Evolutionary conservation across 2,888 invertebrate genomes (phyloP), one percentile per base, ranked within the genome.

Genomic region (Chaetogeoica ovagalla): DNA sequence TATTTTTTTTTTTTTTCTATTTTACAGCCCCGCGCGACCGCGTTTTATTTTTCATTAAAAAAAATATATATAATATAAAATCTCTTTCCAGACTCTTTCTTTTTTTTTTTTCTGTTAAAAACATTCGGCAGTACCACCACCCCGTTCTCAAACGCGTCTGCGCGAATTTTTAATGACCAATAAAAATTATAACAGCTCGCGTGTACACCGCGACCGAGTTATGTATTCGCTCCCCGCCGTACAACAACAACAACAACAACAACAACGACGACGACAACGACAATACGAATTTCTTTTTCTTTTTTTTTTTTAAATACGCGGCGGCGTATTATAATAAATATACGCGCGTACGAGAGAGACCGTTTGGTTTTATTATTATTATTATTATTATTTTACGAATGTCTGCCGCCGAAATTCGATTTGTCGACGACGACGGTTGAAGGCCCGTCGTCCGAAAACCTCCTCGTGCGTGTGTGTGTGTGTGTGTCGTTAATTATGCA

Each of bases 21-120:
- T 30, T 30, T 30, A 30, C 30, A 30, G 4, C 30, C 30, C 30
- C 4, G 30, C 1, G 30, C 30, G 30, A 30, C 30, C 30, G 30
- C 4, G 69, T 70, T 70, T 70, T 70, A 70, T 79, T 79, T 77
- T 79, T 79, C 77, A 79, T 79, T 79, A 79, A 70, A 79, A 79
- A 70, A 79, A 79, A 79, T n/a, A 30, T 30, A 30, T 30, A 30
- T 30, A 30, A 30, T 30, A 30, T 30, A 30, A 30, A 30, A 30
- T 30, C 63, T 70, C 70, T 77, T 37, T 23, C 37, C 21, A 23
- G 77, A 70, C 70, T 70, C n/a, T 55, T 55, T 70, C 70, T 70
- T 39, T 57, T 70, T 9, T 7, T 7, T 7, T 9, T 7, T 7
- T 17, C 69, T 55, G 65, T 72, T 81, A 66, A 72, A 81, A 81